Evolutionary conservation across 2,888 invertebrate species (phyloP).

Genomic region (Eulithis prunata): DNA sequence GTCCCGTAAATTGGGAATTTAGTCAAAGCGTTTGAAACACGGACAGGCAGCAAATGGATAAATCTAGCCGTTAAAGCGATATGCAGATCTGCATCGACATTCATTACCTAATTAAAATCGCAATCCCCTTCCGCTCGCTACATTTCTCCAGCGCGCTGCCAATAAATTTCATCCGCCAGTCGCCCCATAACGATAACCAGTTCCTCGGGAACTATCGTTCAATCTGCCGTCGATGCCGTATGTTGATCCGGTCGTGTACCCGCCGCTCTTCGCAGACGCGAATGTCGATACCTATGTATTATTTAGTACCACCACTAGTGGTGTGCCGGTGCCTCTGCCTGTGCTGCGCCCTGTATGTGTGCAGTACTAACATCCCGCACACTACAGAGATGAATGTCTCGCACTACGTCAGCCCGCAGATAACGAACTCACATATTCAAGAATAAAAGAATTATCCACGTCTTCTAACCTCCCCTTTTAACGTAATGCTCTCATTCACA

Average conservation of each 20-base stretch:
- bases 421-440: slow-evolving; percentile 84
- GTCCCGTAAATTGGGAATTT: slow-evolving; percentile 62
- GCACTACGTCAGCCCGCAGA: slow-evolving; percentile 73
- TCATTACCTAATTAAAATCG: slow-evolving; percentile 85
- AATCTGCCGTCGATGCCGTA: slow-evolving; percentile 84
- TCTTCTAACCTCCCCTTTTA: slow-evolving; percentile 62
- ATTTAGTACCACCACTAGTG: slow-evolving; percentile 78
- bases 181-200: slow-evolving; percentile 84
- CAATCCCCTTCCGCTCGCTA: slow-evolving; percentile 84
- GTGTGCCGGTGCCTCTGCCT: slow-evolving; percentile 46
- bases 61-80: slow-evolving; percentile 82
- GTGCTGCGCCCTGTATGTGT: slow-evolving; percentile 49
- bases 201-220: slow-evolving; percentile 85
- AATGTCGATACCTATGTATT: slow-evolving; percentile 82
- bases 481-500: slow-evolving; percentile 83
- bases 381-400: slow-evolving; percentile 61
- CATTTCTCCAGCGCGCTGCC: slow-evolving; percentile 83
- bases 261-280: slow-evolving; percentile 80
- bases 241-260: slow-evolving; percentile 84
- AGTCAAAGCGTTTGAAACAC: slow-evolving; percentile 68
- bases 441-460: slow-evolving; percentile 82
- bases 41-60: slow-evolving; percentile 76
- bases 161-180: slow-evolving; percentile 84
- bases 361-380: slow-evolving; percentile 48
- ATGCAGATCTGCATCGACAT: slow-evolving; percentile 84